These are phyloP conservation scores for Pempheris klunzingeri DNA, from an alignment of 2,797 vertebrate genomes.

Conservation along the genomic window DNA sequence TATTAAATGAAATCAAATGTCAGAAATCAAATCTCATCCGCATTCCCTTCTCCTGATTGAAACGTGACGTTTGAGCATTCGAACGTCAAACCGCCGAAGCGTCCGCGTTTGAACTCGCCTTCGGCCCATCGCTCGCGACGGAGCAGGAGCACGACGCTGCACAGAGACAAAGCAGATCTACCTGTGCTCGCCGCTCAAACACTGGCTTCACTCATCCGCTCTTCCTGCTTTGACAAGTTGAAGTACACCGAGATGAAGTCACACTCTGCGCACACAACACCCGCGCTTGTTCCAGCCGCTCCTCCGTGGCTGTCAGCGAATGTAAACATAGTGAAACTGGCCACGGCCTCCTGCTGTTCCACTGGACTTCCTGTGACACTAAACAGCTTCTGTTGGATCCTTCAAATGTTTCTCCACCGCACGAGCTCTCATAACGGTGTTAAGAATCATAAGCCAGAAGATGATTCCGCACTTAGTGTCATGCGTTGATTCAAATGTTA, in stretches of 20 bases:
- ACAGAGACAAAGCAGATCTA: conserved; percentile 18
- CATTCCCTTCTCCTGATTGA: no score
- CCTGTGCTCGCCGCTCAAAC: conserved; percentile 44
- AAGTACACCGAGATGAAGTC: conserved; percentile 26
- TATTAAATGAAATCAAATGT: no score
- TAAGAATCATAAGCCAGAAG: not conserved
- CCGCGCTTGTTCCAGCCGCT: no score
- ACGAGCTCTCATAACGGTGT: not conserved
- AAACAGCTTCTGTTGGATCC: conserved; percentile 15
- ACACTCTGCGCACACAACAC: not conserved
- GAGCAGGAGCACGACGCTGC: no score
- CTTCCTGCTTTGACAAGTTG: conserved; percentile 74
- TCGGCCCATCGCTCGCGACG: not conserved
- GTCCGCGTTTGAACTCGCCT: not conserved
- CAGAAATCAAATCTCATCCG: no score
- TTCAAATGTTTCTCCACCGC: not conserved
- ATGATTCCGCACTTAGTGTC: not conserved
- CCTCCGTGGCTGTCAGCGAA: conserved; percentile 17
- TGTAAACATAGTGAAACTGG: conserved; percentile 56
- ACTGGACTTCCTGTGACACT: conserved; percentile 42
- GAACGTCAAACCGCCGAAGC: not conserved
- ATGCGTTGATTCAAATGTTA: not conserved
- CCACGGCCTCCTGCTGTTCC: conserved; percentile 33
- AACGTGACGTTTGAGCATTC: not conserved
- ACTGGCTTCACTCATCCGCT: conserved; percentile 36